Evolutionary conservation across 2,797 vertebrate genomes (phyloP), one percentile per base, ranked within the genome.

Genomic region (Bufotes viridis): DNA sequence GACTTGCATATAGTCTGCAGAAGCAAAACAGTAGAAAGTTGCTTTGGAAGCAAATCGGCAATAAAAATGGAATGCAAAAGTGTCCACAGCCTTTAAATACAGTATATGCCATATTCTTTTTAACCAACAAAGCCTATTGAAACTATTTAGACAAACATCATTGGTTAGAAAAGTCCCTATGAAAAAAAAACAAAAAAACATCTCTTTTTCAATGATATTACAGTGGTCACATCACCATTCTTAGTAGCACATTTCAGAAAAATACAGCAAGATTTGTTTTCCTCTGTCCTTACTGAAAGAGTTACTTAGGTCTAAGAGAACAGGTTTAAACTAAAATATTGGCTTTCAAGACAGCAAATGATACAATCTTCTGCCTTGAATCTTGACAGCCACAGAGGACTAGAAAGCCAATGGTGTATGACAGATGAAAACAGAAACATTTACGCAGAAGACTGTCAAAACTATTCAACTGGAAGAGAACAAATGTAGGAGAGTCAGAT

Each of bases 391-490:
- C 24, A 26, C 65, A 69, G 49, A 60, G 29, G 26, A 74, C 24
- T 42, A 24, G 26, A 60, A 58, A 49, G 60, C 20, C 55, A 84
- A 84, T 29, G 15, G 26, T 74, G 29, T n/a, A 70, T 69, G 18
- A 74, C 29, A 34, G 9, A 74, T 15, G 24, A 80, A 80, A 81
- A 75, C n/a, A 42, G 10, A 82, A 75, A 75, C 55, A 49, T 75
- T 49, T 49, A 75, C 82, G 55, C 51, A 81, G 1, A 63, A 42
- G 67, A 34, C 65, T 57, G 24, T 82, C 63, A 70, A 57, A 82
- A 8, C 11, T 58, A 53, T 72, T 81, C 18, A 70, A 83, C 13
- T 53, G 49, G 26, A 60, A 74, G 70, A 76, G 51, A 11, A 76
- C 57, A 75, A 75, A 49, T 60, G 29, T 8, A 75, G 55, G 20